Conservation (phyloP, 2,888 invertebrate species). For the Sthenelais limicola region DNA sequence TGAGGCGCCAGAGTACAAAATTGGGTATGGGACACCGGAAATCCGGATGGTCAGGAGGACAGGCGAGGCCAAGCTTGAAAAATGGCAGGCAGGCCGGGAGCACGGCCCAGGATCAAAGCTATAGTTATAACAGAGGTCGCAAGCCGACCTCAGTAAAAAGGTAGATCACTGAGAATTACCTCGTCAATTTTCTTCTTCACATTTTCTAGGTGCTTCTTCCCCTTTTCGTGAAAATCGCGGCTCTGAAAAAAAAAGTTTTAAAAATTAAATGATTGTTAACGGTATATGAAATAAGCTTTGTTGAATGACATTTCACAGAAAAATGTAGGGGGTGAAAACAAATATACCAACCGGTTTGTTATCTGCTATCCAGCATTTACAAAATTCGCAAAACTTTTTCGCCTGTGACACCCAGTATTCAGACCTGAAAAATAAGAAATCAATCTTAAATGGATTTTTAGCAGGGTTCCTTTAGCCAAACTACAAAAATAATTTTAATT, state of each 20-base stretch:
- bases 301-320: background rate
- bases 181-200: slow-evolving; percentile 88
- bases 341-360: slow-evolving; percentile 83
- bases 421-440: slow-evolving; percentile 75
- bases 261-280: background rate
- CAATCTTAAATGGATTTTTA: background rate
- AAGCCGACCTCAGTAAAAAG: too few species aligned
- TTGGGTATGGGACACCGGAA: too few species aligned
- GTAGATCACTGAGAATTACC: slow-evolving; percentile 68
- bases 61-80: too few species aligned
- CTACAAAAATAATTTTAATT: too few species aligned
- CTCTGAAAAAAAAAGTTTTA: slow-evolving; percentile 78
- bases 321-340: background rate
- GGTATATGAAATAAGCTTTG: background rate
- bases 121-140: too few species aligned
- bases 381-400: slow-evolving; percentile 95
- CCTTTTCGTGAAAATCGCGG: slow-evolving; percentile 94
- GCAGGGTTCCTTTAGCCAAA: background rate
- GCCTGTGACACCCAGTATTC: slow-evolving; percentile 92
- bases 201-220: slow-evolving; percentile 92
- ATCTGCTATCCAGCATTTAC: slow-evolving; percentile 98
- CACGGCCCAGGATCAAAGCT: too few species aligned
- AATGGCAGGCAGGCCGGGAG: too few species aligned
- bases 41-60: too few species aligned
- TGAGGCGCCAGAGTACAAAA: too few species aligned